Evolutionary conservation across 2,113 vertebrate genomes (phyloP).

Genomic region (Rhea americana): DNA sequence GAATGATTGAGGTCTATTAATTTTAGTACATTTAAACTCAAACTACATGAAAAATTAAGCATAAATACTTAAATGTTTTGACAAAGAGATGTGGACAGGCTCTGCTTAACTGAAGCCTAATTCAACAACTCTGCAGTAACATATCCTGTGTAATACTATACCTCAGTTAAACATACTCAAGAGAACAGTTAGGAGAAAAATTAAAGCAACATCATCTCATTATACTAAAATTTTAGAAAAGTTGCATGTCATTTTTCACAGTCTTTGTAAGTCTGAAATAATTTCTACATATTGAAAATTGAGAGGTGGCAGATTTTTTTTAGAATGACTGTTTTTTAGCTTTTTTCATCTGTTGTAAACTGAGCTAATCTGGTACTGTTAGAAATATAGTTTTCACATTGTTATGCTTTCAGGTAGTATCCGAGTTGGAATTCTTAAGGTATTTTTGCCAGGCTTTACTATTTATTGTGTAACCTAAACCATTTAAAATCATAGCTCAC

Average conservation of each 20-base stretch:
- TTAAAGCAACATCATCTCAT: background rate
- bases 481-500: background rate
- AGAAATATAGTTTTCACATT: background rate
- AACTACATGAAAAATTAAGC: background rate
- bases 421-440: background rate
- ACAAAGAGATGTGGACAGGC: background rate
- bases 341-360: background rate
- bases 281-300: background rate
- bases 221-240: background rate
- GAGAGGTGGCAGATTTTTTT: background rate
- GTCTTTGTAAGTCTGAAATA: background rate
- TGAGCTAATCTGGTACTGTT: background rate
- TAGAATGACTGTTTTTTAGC: background rate
- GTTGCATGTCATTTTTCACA: background rate
- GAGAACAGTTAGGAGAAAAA: background rate
- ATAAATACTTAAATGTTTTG: background rate
- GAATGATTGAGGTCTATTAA: background rate
- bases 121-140: background rate
- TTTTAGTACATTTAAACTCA: background rate
- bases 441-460: background rate
- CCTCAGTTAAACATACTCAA: background rate
- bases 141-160: background rate
- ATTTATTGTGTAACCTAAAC: background rate
- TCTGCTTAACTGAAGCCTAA: background rate
- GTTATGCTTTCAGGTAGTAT: background rate